Evolutionary conservation across 2,113 vertebrate species (phyloP), one percentile per base, ranked within the genome.

Genomic region (Corythornis vintsioides): DNA sequence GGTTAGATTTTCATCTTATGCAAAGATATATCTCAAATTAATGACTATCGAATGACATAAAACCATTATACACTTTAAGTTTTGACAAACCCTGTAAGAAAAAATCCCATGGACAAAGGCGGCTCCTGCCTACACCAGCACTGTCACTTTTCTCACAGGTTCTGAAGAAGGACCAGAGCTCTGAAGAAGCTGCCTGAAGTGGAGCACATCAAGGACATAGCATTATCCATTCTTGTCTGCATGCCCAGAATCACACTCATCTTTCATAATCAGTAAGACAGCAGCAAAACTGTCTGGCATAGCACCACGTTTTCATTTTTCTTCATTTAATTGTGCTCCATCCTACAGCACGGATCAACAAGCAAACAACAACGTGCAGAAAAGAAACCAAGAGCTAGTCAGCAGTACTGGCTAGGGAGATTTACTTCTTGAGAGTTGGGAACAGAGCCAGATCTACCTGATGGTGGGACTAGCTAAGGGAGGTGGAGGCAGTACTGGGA

Each of bases 191-290:
- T 70, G 69, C 18, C 45, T 52, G 20, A 55, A 57, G 57, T 65
- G 50, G 18, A 83, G 17, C 57, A 64, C n/a, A 53, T 87, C 66
- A 91, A 93, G 85, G 87, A 74, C 89, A 92, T 19, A 9, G 43
- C 57, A 35, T 75, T 91, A 91, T 81, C 87, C 28, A 6, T 83
- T 91, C 85, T 86, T 93, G 72, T 91, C 85, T 92, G 64, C 91
- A 86, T 95, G 95, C 94, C 92, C 82, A 92, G 89, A 92, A 88
- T 82, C 65, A 86, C 75, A 61, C 76, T 93, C 94, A 94, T 96
- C 91, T 91, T 92, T 95, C 95, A 94, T 77, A 86, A 96, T 96
- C 89, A 91, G 69, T 64, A 80, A 93, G 84, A 92, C 91, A 89
- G 72, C 87, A 94, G 75, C 94, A 93, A 93, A 96, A 91, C 75